Conservation (phyloP, 2,888 invertebrate genomes). For the Meteorus colon region DNA sequence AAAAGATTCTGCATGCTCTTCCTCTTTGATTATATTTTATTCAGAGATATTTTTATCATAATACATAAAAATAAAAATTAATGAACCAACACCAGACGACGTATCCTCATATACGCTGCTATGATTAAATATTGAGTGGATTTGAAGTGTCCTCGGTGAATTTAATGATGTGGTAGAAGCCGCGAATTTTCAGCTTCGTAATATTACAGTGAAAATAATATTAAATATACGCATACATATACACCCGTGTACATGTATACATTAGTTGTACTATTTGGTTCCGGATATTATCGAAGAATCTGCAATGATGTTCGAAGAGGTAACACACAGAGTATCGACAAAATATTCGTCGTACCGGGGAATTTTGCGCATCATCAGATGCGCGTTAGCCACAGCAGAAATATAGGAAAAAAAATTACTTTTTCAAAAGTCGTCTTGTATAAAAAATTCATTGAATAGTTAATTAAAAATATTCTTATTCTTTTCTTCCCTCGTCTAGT, state of each 20-base stretch:
- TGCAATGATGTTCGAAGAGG: background rate
- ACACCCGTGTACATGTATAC: background rate
- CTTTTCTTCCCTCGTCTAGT: constrained; percentile 40
- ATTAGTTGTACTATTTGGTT: background rate
- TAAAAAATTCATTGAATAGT: constrained; percentile 22
- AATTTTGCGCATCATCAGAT: constrained; percentile 18
- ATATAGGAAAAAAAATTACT: background rate
- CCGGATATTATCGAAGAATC: background rate
- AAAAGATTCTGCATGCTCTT: background rate
- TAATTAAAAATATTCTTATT: constrained; percentile 43
- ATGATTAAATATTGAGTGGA: background rate
- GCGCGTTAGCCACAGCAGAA: background rate
- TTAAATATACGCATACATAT: background rate
- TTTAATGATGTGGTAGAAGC: background rate
- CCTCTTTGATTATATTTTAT: background rate
- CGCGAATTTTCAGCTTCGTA: background rate
- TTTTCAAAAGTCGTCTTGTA: constrained; percentile 10
- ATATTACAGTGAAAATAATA: background rate
- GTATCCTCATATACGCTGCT: constrained; percentile 23
- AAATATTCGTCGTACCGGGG: constrained; percentile 4
- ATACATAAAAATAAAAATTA: background rate
- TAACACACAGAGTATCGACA: background rate
- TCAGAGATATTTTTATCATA: background rate
- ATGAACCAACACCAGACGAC: background rate
- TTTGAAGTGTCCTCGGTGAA: background rate